Base-by-base conservation (phyloP, 2,888 invertebrate genomes). In the Plagiodera versicolora region DNA sequence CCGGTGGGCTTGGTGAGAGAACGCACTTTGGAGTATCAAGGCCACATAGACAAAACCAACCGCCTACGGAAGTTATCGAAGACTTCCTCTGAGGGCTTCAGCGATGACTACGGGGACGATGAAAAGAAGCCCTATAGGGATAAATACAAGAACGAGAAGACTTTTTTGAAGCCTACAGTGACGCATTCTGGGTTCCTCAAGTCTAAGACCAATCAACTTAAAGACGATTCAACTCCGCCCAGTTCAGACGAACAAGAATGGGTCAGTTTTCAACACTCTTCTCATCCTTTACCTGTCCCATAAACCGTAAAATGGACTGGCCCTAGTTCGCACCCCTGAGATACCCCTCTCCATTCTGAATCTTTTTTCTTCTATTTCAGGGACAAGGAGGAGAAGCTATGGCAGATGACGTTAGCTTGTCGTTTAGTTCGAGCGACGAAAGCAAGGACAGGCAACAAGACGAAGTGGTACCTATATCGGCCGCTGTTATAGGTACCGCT, bases 61-160 rank as follows among this genome's bases (percentile, higher is more conserved):
- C 74, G 74, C 18, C 51, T 58, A 17, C 65, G 77, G 17, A 76
- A 75, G 64, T 72, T 75, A 30, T 77, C 76, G 5, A 67, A 70
- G 5, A 78, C 78, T 0, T 79, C 78, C 0, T 78, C 78, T 10
- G 80, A 80, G 67, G 77, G 78, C 4, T 77, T 75, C 64, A 78
- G 77, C 55, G 77, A 78, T 50, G 74, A 74, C 63, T 77, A 72
- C 49, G 75, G 84, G 73, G 84, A 89, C 78, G 86, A 92, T 81
- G 87, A 88, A 82, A 69, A 91, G 82, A 85, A 88, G 74, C 86
- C 89, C 78, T 82, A n/a, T n/a, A n/a, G 89, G 82, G 87, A 92
- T 82, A 81, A 84, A 65, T 84, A 85, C 61, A 84, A 84, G 69
- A 84, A 64, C 46, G 71, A 74, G 47, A 74, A 74, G 65, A 48